These are phyloP conservation scores for Ochropleura leucogaster DNA, from an alignment of 2,888 invertebrate species.

Conservation along the genomic window DNA sequence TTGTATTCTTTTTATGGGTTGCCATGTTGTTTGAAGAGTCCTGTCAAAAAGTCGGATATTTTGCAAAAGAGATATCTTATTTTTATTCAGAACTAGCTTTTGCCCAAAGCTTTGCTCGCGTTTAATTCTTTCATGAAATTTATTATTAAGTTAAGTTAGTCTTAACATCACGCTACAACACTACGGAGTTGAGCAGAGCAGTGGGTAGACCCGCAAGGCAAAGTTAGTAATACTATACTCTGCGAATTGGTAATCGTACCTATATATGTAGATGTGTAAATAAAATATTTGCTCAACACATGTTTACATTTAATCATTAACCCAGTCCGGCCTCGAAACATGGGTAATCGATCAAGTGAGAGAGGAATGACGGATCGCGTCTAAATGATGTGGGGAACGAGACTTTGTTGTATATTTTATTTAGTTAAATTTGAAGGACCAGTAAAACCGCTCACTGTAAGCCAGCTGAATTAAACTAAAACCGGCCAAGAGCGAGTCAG, in stretches of 20 bases:
- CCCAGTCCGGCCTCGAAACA: slow-evolving; percentile 15
- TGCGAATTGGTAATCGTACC: not conserved
- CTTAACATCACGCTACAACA: too few relatives aligned
- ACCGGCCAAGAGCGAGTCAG: too few relatives aligned
- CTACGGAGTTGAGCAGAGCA: too few relatives aligned
- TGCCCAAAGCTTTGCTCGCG: too few relatives aligned
- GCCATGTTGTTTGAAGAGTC: not conserved
- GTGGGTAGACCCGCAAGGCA: too few relatives aligned
- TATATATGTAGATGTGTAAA: slow-evolving; percentile 8
- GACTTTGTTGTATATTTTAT: not conserved
- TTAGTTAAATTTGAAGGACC: not conserved
- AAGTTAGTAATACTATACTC: not conserved
- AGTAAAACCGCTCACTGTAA: not conserved
- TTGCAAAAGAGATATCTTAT: not conserved
- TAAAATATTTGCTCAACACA: slow-evolving; percentile 9
- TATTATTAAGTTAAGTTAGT: too few relatives aligned
- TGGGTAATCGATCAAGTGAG: slow-evolving; percentile 42
- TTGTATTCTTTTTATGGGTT: not conserved
- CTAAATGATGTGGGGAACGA: slow-evolving; percentile 10
- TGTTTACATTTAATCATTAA: slow-evolving; percentile 41
- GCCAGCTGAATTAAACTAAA: too few relatives aligned
- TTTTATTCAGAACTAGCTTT: not conserved
- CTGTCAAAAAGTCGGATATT: not conserved
- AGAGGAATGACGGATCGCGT: slow-evolving; percentile 29
- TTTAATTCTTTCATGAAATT: too few relatives aligned